Evolutionary conservation across 2,888 invertebrate species (phyloP).

Genomic region (Byasa hedistus): DNA sequence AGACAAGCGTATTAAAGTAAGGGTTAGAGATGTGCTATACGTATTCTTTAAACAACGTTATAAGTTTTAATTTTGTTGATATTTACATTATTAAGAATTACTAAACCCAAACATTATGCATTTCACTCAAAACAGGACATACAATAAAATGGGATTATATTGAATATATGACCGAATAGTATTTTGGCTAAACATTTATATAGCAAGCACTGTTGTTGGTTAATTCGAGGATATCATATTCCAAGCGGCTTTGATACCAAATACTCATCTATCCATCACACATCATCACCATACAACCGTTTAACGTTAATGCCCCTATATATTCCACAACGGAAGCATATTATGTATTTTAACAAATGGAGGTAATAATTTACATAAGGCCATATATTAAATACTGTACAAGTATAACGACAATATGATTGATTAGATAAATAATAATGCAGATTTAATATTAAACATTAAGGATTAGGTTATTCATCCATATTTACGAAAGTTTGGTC

Average conservation of each 20-base stretch:
- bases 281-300: conserved; percentile 48
- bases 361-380: conserved; percentile 78
- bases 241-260: conserved; percentile 51
- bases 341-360: conserved; percentile 54
- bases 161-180: conserved; percentile 57
- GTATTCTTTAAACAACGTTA: conserved; percentile 50
- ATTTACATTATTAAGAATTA: conserved; percentile 56
- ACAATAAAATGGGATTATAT: conserved; percentile 48
- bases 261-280: conserved; percentile 46
- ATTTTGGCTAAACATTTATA: conserved; percentile 54
- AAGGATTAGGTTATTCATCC: conserved; percentile 72
- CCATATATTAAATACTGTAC: conserved; percentile 78
- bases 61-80: conserved; percentile 40
- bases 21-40: conserved; percentile 63
- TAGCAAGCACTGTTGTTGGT: conserved; percentile 58
- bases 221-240: conserved; percentile 55
- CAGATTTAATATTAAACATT: conserved; percentile 72
- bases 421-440: conserved; percentile 71
- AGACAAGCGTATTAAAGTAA: conserved; percentile 75
- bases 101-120: conserved; percentile 52
- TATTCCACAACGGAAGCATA: conserved; percentile 63
- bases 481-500: conserved; percentile 79
- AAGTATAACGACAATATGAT: conserved; percentile 77
- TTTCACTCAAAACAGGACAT: conserved; percentile 61
- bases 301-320: conserved; percentile 51